A percentile compares a stretch with the other conserved stretches of the same genome.
Conservation (phyloP, 2,888 invertebrate species). For the Eumerus sabulonum region DNA sequence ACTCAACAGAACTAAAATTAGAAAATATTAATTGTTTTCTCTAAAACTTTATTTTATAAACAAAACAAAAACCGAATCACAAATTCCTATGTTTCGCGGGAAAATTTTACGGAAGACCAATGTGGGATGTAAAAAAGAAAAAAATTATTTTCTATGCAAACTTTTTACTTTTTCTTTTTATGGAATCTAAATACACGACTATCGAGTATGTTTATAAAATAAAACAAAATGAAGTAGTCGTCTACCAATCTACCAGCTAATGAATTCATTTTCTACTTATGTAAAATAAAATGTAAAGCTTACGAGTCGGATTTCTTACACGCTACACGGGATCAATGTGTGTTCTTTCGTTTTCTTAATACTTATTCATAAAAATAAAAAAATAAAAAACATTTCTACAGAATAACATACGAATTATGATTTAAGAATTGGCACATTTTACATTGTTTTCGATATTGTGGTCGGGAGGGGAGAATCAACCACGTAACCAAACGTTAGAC, state of each 20-base stretch:
- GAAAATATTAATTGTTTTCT: too few species aligned
- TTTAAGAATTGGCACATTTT: conserved; percentile 69
- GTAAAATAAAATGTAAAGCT: conserved; percentile 66
- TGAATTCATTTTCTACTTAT: conserved; percentile 56
- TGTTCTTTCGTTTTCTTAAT: conserved; percentile 21
- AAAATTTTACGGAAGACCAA: conserved; percentile 51
- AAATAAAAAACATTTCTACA: conserved; percentile 47
- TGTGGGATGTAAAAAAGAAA: conserved; percentile 14
- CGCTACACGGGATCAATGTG: conserved; percentile 32
- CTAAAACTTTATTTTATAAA: too few species aligned
- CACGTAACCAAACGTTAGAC: conserved; percentile 51
- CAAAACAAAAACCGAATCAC: conserved; percentile 51
- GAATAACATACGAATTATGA: conserved; percentile 51
- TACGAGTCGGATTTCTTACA: conserved; percentile 56
- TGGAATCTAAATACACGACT: conserved; percentile 6
- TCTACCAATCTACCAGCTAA: conserved; percentile 57
- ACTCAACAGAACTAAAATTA: conserved; percentile 55
- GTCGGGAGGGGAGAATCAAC: conserved; percentile 56
- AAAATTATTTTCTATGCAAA: background rate
- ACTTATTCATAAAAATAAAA: conserved; percentile 48
- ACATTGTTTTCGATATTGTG: conserved; percentile 58
- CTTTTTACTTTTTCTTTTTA: conserved; percentile 14
- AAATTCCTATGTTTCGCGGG: conserved; percentile 52
- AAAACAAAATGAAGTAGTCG: conserved; percentile 16
- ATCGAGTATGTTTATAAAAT: background rate